Base-by-base conservation (phyloP, 1,140 invertebrate genomes). In the Listronotus oregonensis region DNA sequence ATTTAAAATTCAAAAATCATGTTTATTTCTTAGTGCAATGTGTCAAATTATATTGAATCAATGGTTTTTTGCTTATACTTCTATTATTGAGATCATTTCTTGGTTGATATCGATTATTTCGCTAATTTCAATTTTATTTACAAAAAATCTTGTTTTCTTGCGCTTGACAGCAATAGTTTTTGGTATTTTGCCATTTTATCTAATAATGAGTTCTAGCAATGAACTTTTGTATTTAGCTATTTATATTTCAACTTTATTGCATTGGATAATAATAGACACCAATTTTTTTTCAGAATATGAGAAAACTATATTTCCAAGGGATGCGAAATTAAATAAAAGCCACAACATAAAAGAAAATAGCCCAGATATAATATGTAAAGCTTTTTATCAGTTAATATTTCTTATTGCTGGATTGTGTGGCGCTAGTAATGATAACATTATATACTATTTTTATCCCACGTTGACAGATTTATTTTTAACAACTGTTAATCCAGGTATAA, bases 161-260 rank as follows among this genome's bases (percentile, higher is more conserved):
- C n/a, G 17, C 2, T 15, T 17, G 8, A 8, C 43, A 15, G 43
- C n/a, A 46, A 46, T 46, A 3, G 17, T 46, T 14, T 46, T 46
- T 46, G 43, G 43, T 15, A 7, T 15, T 17, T 46, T 46, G 17
- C 43, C 43, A 46, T 46, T 15, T 46, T 46, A 46, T 46, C 7
- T 46, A 14, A 46, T 46, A 7, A 15, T 17, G 8, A 7, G n/a
- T 46, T 17, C 15, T 2, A 15, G n/a, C 14, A 8, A 14, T 46
- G 43, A 46, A 15, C 15, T 46, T 8, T n/a, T 46, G 43, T 46
- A 7, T 46, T 15, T 46, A 17, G 11, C 14, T 9, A 14, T 15
- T 17, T 46, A 7, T 15, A 8, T 46, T 46, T 9, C 14, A 15
- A 46, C 15, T 46, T 46, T 46, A 46, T 15, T 46, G 5, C 15